Evolutionary conservation across 2,113 vertebrate genomes (phyloP), one percentile per base, ranked within the genome.

Genomic region (Microtus richardsoni): DNA sequence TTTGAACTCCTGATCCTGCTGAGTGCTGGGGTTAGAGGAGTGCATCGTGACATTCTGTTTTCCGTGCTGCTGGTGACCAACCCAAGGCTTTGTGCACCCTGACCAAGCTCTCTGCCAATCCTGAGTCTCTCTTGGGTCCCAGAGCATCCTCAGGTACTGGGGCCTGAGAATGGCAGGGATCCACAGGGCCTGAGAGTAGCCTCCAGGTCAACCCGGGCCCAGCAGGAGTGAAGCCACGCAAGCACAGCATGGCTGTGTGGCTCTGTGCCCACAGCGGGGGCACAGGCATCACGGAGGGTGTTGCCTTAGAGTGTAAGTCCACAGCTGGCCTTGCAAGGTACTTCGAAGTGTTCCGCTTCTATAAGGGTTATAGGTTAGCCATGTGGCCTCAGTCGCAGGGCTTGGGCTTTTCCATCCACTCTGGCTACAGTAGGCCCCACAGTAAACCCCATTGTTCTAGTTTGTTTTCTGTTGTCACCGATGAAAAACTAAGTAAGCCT

Each of bases 241-340:
- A 44, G 21, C 28, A 8, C 0, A 22, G n/a, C 39, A 2, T 1
- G 28, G 47, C 64, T 3, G 0, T 0, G 0, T 60, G 2, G 7
- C 39, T 39, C 36, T 39, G 33, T 9, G 28, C 9, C 49, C 71
- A 22, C 2, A 2, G 41, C 1, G 14, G 64, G 80, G 68, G n/a
- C 4, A 4, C 36, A 39, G 21, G 62, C 22, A 30, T 8, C 24
- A 2, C 11, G 7, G 47, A 36, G 16, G 16, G 1, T 13, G 2
- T 3, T 82, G 71, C 77, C 41, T 16, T 58, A 17, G 71, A 10
- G 7, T 83, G 54, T 21, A 13, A 17, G 74, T 54, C 5, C 1
- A 3, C 30, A 3, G 28, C 75, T 47, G 7, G 21, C 83, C 36
- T 12, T 3, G 4, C 26, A 33, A 73, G 52, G 78, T 2, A 3